Conservation (phyloP, 2,113 vertebrate species). For the Rissa tridactyla region DNA sequence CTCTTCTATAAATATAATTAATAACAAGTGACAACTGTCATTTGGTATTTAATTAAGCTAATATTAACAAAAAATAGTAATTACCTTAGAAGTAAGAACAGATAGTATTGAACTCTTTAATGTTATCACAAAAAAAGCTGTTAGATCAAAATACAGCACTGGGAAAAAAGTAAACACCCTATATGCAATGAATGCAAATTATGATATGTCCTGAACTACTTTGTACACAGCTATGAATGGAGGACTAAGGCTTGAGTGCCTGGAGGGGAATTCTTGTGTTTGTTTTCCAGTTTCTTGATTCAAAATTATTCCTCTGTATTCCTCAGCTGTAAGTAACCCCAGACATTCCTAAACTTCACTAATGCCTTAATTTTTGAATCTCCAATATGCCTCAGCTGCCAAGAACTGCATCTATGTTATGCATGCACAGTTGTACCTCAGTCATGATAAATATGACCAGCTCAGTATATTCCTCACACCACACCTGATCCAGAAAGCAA, state of each 20-base stretch:
- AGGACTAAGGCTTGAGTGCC: neutral
- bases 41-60: neutral
- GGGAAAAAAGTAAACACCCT: neutral
- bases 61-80: neutral
- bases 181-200: neutral
- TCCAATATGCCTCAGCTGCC: neutral
- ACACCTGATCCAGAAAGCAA: neutral
- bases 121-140: neutral
- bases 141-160: neutral
- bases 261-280: neutral
- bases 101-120: neutral
- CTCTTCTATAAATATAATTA: neutral
- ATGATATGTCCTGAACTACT: neutral
- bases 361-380: neutral
- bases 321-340: neutral
- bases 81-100: neutral
- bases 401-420: neutral
- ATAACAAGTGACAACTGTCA: neutral
- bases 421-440: neutral
- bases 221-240: neutral
- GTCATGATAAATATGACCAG: neutral
- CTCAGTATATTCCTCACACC: neutral
- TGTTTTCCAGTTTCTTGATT: neutral
- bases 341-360: neutral
- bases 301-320: neutral